Conservation (phyloP, 2,888 invertebrate genomes). For the Carabus problematicus region DNA sequence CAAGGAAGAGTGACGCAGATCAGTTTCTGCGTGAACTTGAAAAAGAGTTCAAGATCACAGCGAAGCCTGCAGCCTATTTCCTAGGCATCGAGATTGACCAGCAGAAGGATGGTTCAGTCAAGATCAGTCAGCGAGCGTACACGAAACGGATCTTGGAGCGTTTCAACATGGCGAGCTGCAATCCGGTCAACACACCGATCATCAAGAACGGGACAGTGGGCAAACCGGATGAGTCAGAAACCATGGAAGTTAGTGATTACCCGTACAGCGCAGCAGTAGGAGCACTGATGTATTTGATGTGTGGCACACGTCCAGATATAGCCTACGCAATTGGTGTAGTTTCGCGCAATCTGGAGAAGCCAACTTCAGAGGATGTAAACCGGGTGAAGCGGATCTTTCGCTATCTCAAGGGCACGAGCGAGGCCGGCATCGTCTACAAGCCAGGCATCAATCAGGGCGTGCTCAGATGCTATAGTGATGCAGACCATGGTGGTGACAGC, state of each 20-base stretch:
- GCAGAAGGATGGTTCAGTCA: not conserved
- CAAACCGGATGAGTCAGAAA: not conserved
- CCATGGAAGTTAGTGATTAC: not conserved
- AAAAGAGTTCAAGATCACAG: constrained; percentile 40
- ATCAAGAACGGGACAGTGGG: not conserved
- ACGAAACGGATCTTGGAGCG: constrained; percentile 19
- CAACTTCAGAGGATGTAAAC: no score
- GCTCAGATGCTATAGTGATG: no score
- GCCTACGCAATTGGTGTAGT: constrained; percentile 16
- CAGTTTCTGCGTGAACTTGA: constrained; percentile 33
- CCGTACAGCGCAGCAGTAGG: constrained; percentile 27
- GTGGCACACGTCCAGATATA: constrained; percentile 24
- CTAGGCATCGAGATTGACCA: constrained; percentile 44
- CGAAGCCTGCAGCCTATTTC: constrained; percentile 10
- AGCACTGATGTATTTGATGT: constrained; percentile 20
- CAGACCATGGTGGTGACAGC: no score
- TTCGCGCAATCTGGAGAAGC: constrained; percentile 10
- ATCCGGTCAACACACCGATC: constrained; percentile 9
- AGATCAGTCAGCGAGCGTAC: constrained; percentile 3
- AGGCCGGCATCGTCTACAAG: no score
- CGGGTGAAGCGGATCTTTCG: no score
- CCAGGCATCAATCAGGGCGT: no score
- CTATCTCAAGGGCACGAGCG: no score
- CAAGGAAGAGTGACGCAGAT: constrained; percentile 34
- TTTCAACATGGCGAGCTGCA: constrained; percentile 11